phyloP scores from a whole-genome alignment of 2,888 invertebrate genomes.

The Cataglyphis cursor region DNA sequence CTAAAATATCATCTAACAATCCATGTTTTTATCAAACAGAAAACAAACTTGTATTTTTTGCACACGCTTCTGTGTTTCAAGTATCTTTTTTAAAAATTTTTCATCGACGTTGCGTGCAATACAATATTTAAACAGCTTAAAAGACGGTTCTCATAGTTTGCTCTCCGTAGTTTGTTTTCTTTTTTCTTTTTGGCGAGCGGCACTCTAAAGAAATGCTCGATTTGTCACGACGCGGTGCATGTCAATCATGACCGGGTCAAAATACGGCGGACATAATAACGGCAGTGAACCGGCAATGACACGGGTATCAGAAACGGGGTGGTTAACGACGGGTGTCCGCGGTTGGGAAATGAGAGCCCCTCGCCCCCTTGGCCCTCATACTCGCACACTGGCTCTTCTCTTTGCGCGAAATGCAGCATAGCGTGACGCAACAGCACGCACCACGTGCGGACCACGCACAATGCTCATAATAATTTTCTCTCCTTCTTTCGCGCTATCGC shows the following conservation, averaged over 20 bases:
- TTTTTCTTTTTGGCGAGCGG: slow-evolving; percentile 42
- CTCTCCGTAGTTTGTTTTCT: not conserved
- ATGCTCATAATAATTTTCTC: slow-evolving; percentile 47
- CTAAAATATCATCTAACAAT: not conserved
- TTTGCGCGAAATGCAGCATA: slow-evolving; percentile 62
- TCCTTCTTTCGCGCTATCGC: slow-evolving; percentile 35
- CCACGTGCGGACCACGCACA: slow-evolving; percentile 54
- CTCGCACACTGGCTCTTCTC: slow-evolving; percentile 59
- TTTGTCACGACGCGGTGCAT: slow-evolving; percentile 66
- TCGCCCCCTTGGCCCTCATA: slow-evolving; percentile 57
- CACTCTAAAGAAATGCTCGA: slow-evolving; percentile 68
- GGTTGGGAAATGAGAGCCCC: slow-evolving; percentile 58
- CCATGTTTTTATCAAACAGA: not conserved
- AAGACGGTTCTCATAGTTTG: not conserved
- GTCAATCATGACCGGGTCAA: slow-evolving; percentile 73
- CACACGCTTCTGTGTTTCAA: not conserved
- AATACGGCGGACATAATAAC: slow-evolving; percentile 76
- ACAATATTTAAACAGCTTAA: not conserved
- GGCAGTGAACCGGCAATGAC: slow-evolving; percentile 76
- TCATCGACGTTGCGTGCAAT: not conserved
- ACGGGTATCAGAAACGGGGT: slow-evolving; percentile 76
- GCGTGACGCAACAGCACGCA: slow-evolving; percentile 63
- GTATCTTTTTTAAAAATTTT: not conserved
- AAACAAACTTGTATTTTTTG: not conserved
- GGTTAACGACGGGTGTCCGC: slow-evolving; percentile 72